Percentiles rank a stretch among this genome's conserved stretches.
Conservation (phyloP, 2,888 invertebrate species). For the Ypsolopha scabrella region DNA sequence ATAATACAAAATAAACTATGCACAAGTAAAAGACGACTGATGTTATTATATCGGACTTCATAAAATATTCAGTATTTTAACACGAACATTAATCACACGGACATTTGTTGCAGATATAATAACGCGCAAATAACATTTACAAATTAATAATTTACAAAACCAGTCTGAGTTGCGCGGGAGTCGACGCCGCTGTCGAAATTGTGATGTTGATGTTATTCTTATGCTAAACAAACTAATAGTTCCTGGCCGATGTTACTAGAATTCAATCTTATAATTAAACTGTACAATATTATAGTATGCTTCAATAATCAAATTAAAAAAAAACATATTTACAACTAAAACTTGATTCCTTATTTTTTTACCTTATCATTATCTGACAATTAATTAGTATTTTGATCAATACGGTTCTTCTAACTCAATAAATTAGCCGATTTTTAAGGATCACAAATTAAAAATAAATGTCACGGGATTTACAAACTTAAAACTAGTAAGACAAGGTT, state of each 20-base stretch:
- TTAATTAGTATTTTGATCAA: too few relatives aligned
- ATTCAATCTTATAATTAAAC: slow-evolving; percentile 36
- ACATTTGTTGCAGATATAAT: background rate
- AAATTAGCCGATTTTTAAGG: background rate
- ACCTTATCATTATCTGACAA: background rate
- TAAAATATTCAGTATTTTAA: slow-evolving; percentile 51
- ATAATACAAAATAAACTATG: slow-evolving; percentile 78
- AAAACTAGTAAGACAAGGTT: too few relatives aligned
- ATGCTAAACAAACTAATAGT: slow-evolving; percentile 12
- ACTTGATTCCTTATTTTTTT: background rate
- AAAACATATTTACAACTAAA: slow-evolving; percentile 1
- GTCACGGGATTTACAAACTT: too few relatives aligned
- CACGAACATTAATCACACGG: slow-evolving; percentile 5
- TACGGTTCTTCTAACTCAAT: too few relatives aligned
- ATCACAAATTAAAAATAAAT: background rate
- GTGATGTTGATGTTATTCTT: slow-evolving; percentile 3
- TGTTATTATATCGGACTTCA: slow-evolving; percentile 46
- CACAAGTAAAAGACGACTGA: slow-evolving; percentile 70
- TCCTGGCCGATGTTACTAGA: slow-evolving; percentile 50
- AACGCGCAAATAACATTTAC: slow-evolving; percentile 1
- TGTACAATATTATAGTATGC: slow-evolving; percentile 39
- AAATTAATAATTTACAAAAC: slow-evolving; percentile 3
- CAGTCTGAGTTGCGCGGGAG: background rate
- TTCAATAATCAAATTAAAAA: background rate
- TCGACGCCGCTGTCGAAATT: background rate